Evolutionary conservation across 2,113 vertebrate species (phyloP), one percentile per base, ranked within the genome.

Genomic region (Nesospiza acunhae): DNA sequence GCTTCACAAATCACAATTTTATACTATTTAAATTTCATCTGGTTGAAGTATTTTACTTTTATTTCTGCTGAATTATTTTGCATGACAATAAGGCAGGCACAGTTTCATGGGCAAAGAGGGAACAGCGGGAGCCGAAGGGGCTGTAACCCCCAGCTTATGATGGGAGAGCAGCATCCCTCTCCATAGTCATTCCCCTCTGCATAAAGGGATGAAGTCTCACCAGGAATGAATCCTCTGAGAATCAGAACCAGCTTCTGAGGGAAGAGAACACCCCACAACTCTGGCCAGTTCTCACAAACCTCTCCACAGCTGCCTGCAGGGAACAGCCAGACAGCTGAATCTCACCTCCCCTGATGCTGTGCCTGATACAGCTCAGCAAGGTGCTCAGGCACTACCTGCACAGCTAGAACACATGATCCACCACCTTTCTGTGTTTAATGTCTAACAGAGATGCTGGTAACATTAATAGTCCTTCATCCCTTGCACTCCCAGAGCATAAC

Each of bases 1-100:
- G 49, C 52, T 90, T 96, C 93, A 96, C 90, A 96, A 97, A 94
- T 94, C 93, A 96, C 78, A 94, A 89, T 74, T 96, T 94, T 89
- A 63, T 78, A 91, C 63, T 77, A 84, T 96, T 96, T 81, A 46
- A 90, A 97, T 97, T 95, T 84, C 26, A 82, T 88, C 96, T 96
- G 88, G 94, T 88, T 96, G 74, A 95, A 84, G 37, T 75, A 56
- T 80, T 96, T 86, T 84, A 92, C 96, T 94, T 96, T 96, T 90
- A 87, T 58, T 87, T 70, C 72, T 82, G 23, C 90, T 96, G 77
- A 96, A 94, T 94, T 94, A 91, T 85, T 92, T 95, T 92, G 60
- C 88, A 85, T 87, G 77, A 60, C 67, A 91, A 22, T 82, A 92
- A 75, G 86, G 58, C 78, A 94, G 62, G 63, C 74, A 49, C 17